phyloP scores from a whole-genome alignment of 2,113 vertebrate genomes.

The Colaptes auratus region DNA sequence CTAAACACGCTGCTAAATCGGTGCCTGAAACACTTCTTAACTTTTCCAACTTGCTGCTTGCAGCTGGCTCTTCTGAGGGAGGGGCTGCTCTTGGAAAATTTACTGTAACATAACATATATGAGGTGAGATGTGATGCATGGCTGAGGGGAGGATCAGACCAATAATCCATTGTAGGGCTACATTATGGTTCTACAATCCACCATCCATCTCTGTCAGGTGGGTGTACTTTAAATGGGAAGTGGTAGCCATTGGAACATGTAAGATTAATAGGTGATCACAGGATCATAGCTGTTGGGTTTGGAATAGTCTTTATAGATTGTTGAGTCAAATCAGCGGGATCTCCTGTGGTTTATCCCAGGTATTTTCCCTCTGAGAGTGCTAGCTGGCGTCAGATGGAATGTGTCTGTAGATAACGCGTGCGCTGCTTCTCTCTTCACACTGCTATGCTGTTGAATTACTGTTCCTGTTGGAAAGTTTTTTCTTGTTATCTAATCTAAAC shows the following conservation, averaged over 20 bases:
- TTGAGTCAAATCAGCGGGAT: slow-evolving; percentile 7
- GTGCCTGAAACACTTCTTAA: background rate
- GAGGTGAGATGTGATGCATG: slow-evolving; percentile 60
- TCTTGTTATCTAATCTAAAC: slow-evolving; percentile 48
- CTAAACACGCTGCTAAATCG: background rate
- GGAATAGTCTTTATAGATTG: slow-evolving; percentile 6
- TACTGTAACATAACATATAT: slow-evolving; percentile 20
- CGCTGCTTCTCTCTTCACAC: background rate
- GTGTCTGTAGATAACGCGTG: background rate
- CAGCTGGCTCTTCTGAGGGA: slow-evolving; percentile 7
- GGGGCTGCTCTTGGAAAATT: background rate
- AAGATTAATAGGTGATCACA: slow-evolving; percentile 62
- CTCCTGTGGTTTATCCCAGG: background rate
- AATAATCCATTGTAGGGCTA: slow-evolving; percentile 35
- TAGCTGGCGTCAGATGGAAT: background rate
- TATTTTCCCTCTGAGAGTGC: slow-evolving; percentile 36
- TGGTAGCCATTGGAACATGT: slow-evolving; percentile 17
- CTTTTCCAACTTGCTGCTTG: background rate
- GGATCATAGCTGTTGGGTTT: slow-evolving; percentile 38
- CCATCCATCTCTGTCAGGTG: slow-evolving; percentile 37
- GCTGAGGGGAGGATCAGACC: slow-evolving; percentile 39
- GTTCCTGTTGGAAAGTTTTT: slow-evolving; percentile 39
- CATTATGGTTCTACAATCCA: slow-evolving; percentile 5
- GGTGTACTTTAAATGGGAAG: slow-evolving; percentile 22
- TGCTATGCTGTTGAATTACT: background rate